A percentile compares a stretch with the other conserved stretches of the same genome.
phyloP scores from a whole-genome alignment of 1,140 invertebrate genomes.

The silkworm (Bombyx mori) region DNA sequence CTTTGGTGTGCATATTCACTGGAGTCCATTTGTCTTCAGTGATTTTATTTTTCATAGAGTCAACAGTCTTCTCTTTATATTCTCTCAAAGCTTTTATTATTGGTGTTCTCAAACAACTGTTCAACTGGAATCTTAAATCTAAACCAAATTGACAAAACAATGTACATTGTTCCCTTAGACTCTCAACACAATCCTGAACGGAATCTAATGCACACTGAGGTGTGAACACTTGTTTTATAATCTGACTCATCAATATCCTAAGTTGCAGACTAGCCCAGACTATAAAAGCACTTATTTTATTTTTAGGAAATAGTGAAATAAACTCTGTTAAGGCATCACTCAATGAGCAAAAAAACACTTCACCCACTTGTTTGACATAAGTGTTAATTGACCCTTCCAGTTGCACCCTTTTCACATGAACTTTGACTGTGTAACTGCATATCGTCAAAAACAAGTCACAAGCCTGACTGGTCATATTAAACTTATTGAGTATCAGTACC shows the following conservation, averaged over 20 bases:
- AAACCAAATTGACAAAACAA: slow-evolving; percentile 73
- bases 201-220: slow-evolving; percentile 88
- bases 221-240: slow-evolving; percentile 92
- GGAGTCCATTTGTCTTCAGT: slow-evolving; percentile 69
- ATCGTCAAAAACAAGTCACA: slow-evolving; percentile 90
- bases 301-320: slow-evolving; percentile 83
- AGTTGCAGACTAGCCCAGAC: slow-evolving; percentile 94
- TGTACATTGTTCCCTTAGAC: slow-evolving; percentile 81
- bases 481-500: slow-evolving; percentile 88
- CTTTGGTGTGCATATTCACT: slow-evolving; percentile 69
- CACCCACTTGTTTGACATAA: slow-evolving; percentile 88
- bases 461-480: slow-evolving; percentile 84
- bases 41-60: slow-evolving; percentile 66
- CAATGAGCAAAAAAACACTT: slow-evolving; percentile 91
- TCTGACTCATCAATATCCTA: slow-evolving; percentile 84
- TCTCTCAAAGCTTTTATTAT: slow-evolving; percentile 64
- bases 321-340: slow-evolving; percentile 91
- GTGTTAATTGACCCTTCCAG: slow-evolving; percentile 88
- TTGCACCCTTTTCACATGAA: slow-evolving; percentile 88
- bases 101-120: slow-evolving; percentile 81
- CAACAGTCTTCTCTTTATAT: slow-evolving; percentile 63
- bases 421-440: slow-evolving; percentile 86
- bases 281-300: slow-evolving; percentile 86
- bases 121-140: slow-evolving; percentile 85
- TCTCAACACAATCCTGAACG: slow-evolving; percentile 89